phyloP scores from a whole-genome alignment of 2,113 vertebrate genomes.

The Podiceps cristatus region DNA sequence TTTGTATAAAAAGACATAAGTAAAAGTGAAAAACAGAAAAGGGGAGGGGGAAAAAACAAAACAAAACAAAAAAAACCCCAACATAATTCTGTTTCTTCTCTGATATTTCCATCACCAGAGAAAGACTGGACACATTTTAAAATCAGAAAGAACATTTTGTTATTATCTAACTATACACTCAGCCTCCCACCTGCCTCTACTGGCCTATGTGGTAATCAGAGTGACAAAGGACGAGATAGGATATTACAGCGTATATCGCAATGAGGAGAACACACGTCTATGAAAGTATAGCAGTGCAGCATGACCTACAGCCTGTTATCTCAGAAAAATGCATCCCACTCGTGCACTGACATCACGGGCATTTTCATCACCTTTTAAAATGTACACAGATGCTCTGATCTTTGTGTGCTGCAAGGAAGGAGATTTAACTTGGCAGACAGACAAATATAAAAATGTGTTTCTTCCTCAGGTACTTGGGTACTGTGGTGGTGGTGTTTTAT shows the following conservation, averaged over 20 bases:
- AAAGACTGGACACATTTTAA: background rate
- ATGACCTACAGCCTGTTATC: background rate
- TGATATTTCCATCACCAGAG: background rate
- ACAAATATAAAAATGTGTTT: background rate
- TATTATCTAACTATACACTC: background rate
- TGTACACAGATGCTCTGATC: background rate
- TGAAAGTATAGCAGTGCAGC: background rate
- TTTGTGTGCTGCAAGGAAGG: background rate
- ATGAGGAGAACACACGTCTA: background rate
- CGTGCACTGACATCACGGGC: rapidly evolving
- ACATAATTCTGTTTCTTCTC: too few relatives aligned
- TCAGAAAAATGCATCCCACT: background rate
- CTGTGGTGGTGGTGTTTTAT: background rate
- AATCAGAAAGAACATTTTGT: background rate
- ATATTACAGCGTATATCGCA: background rate
- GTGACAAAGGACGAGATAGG: background rate
- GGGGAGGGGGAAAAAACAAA: background rate
- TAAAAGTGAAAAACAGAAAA: background rate
- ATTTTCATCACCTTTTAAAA: background rate
- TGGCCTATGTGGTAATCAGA: background rate
- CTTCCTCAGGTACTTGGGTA: background rate
- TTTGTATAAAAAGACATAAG: background rate
- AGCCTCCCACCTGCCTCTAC: background rate
- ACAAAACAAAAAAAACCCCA: too few relatives aligned
- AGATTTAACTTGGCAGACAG: background rate